Evolutionary conservation across 2,888 invertebrate species (phyloP), one percentile per base, ranked within the genome.

Genomic region (Sinotaia quadrata): DNA sequence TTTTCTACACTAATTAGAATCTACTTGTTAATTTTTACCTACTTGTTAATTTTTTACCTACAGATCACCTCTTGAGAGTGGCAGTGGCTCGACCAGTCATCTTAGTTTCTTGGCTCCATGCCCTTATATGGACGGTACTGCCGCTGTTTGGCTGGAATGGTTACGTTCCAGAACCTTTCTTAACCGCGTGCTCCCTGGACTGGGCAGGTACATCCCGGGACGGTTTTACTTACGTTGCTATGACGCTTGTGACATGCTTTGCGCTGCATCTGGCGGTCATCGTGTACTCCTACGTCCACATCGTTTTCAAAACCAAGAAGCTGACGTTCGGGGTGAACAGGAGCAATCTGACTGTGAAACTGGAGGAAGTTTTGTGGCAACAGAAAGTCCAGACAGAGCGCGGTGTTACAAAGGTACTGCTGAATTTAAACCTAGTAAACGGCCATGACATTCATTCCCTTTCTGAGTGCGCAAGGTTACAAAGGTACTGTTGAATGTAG

Each of bases 81-180:
- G 36, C 51, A 7, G 57, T 56, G n/a, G 63, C 59, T n/a, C 61
- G 63, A 47, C 67, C 51, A 21, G 69, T 70, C 24, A 27, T 72
- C 4, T 8, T 61, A 0, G 56, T 34, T 0, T 62, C 69, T 3
- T 76, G 77, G 73, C 29, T 60, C 3, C 72, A 75, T 44, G 59
- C 73, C 18, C 29, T 72, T 12, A 27, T 75, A 8, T 79, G 79
- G 77, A 69, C 78, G 0, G 67, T 60, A 5, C 59, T 72, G 1
- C 79, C 79, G 0, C 58, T 79, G n/a, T 7, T 78, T 1, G 79
- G 79, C 8, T 79, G 79, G 79, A 74, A 71, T 44, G 61, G 66
- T 51, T 79, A 78, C 67, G 71, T 65, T 0, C 70, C 69, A n/a
- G 79, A 79, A 51, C 69, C 74, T 15, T 79, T 76, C 57, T 60